phyloP scores from a whole-genome alignment of 2,113 vertebrate genomes.

The Oryzias melastigma region DNA sequence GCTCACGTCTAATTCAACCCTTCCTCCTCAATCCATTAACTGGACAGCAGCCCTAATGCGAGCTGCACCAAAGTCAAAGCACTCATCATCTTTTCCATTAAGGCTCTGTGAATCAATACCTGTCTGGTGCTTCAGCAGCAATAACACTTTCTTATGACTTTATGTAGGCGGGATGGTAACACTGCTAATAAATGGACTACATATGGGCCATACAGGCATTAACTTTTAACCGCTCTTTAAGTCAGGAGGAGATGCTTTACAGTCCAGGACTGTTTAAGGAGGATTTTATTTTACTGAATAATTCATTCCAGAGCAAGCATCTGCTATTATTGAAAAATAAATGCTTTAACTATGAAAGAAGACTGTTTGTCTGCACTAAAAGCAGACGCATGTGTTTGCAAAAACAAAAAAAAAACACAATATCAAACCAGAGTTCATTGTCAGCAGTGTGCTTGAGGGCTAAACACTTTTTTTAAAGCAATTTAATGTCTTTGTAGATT shows the following conservation, averaged over 20 bases:
- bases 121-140: slow-evolving; percentile 23
- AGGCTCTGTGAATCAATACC: slow-evolving; percentile 57
- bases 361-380: slow-evolving; percentile 3
- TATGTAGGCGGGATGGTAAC: slow-evolving; percentile 43
- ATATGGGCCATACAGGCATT: slow-evolving; percentile 57
- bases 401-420: too few relatives aligned
- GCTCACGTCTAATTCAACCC: slow-evolving; percentile 59
- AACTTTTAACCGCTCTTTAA: slow-evolving; percentile 63
- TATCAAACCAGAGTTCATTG: too few relatives aligned
- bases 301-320: slow-evolving; percentile 41
- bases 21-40: slow-evolving; percentile 60
- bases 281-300: slow-evolving; percentile 50
- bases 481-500: too few relatives aligned
- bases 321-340: neutral
- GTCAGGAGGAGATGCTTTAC: slow-evolving; percentile 29
- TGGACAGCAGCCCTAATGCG: slow-evolving; percentile 61
- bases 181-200: slow-evolving; percentile 63
- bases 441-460: too few relatives aligned
- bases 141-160: slow-evolving; percentile 16
- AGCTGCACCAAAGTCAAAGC: slow-evolving; percentile 68
- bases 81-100: slow-evolving; percentile 64
- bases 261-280: slow-evolving; percentile 76
- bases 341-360: too few relatives aligned
- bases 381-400: too few relatives aligned
- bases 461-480: too few relatives aligned